These are phyloP conservation scores for Halichondria panicea DNA, from an alignment of 37 sponge, comb jelly and placozoan species.

Conservation along the genomic window DNA sequence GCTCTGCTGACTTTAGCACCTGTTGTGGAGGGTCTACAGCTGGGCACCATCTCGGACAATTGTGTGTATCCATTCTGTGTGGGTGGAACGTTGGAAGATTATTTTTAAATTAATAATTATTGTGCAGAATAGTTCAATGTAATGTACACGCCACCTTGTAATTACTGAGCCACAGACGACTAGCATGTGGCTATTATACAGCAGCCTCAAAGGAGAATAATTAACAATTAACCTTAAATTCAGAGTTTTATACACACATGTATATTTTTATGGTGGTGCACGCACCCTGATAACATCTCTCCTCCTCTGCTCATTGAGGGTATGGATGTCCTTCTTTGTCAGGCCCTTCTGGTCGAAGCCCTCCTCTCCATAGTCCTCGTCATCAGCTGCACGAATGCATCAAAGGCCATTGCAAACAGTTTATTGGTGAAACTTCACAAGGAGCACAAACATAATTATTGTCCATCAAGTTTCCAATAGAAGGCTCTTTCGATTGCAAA, in stretches of 20 bases:
- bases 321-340: slow-evolving; percentile 80
- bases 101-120: too few species aligned
- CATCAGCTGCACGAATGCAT: slow-evolving; percentile 12
- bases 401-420: too few species aligned
- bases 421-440: too few species aligned
- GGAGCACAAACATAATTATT: too few species aligned
- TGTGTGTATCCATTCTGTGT: slow-evolving; percentile 56
- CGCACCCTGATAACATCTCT: slow-evolving; percentile 81
- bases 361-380: slow-evolving; percentile 27
- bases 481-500: too few species aligned
- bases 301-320: slow-evolving; percentile 82
- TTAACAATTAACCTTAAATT: background rate
- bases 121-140: too few species aligned
- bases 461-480: too few species aligned
- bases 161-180: too few species aligned
- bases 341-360: slow-evolving; percentile 18
- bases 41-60: slow-evolving; percentile 63
- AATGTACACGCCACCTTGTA: too few species aligned
- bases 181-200: too few species aligned
- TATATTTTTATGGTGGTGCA: background rate
- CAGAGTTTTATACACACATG: background rate
- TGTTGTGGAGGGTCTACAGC: slow-evolving; percentile 48
- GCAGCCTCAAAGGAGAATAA: too few species aligned
- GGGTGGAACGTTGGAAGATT: too few species aligned
- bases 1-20: slow-evolving; percentile 84